Percentiles rank a stretch among this genome's conserved stretches.
Evolutionary conservation across 2,888 invertebrate species (phyloP).

Genomic region (Agrenia bidenticulata): DNA sequence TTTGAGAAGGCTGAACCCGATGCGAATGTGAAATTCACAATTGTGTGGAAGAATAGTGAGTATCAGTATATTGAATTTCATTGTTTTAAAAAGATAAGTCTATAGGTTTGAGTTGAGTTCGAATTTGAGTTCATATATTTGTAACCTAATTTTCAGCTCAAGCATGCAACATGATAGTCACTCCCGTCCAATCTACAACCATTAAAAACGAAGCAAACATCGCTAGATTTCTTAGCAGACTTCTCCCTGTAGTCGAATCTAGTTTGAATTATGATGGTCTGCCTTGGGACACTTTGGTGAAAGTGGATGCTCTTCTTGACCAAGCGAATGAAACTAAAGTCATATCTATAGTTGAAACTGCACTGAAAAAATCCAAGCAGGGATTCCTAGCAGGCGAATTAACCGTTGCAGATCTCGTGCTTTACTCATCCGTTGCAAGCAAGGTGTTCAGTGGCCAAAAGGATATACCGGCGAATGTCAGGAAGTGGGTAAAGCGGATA

Average conservation of each 20-base stretch:
- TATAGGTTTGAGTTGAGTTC: too few relatives aligned
- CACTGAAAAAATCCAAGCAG: conserved; percentile 4
- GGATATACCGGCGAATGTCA: conserved; percentile 3
- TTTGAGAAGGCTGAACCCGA: background rate
- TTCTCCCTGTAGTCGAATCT: background rate
- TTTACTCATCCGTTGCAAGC: conserved; percentile 12
- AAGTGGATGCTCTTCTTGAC: conserved; percentile 9
- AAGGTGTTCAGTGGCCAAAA: background rate
- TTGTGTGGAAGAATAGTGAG: conserved; percentile 14
- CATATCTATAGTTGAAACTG: background rate
- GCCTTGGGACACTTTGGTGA: background rate
- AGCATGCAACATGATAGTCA: conserved; percentile 8
- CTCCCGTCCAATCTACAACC: background rate
- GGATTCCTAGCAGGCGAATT: background rate
- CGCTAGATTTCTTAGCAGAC: conserved; percentile 2
- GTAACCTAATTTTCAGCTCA: background rate
- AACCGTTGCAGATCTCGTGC: conserved; percentile 13
- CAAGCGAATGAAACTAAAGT: background rate
- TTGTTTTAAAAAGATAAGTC: too few relatives aligned
- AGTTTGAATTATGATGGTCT: conserved; percentile 8
- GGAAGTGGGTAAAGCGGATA: background rate
- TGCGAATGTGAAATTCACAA: conserved; percentile 4
- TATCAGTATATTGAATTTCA: too few relatives aligned
- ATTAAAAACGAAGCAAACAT: conserved; percentile 4
- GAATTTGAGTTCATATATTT: too few relatives aligned